Evolutionary conservation across 2,797 vertebrate genomes (phyloP).

Genomic region (Syngnathus acus): DNA sequence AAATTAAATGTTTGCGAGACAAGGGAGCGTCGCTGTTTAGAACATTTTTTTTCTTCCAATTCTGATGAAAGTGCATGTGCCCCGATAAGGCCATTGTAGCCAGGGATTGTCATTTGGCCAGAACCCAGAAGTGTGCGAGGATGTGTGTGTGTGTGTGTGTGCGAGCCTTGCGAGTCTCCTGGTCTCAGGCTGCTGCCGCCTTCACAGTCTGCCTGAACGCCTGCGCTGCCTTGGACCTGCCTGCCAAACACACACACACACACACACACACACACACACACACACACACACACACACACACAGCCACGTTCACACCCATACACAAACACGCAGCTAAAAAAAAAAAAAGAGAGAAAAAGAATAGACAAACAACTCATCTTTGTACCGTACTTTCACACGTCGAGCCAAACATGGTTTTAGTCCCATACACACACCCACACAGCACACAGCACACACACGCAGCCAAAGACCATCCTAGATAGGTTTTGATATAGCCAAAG

Average conservation of each 20-base stretch:
- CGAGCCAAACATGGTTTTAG: slow-evolving; percentile 50
- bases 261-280: slow-evolving; percentile 25
- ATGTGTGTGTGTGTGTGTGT: slow-evolving; percentile 15
- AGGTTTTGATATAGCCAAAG: slow-evolving; percentile 58
- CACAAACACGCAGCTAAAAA: slow-evolving; percentile 46
- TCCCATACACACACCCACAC: slow-evolving; percentile 50
- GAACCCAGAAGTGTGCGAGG: slow-evolving; percentile 36
- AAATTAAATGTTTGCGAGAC: slow-evolving; percentile 37
- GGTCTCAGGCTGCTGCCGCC: slow-evolving; percentile 57
- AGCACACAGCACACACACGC: slow-evolving; percentile 14
- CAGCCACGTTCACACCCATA: slow-evolving; percentile 47
- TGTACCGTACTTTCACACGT: slow-evolving; percentile 46
- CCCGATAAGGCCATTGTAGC: slow-evolving; percentile 49
- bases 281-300: slow-evolving; percentile 34
- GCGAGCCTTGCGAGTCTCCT: slow-evolving; percentile 38
- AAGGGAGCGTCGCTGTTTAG: slow-evolving; percentile 38
- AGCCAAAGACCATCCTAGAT: slow-evolving; percentile 57
- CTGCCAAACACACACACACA: slow-evolving; percentile 56
- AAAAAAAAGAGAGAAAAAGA: slow-evolving; percentile 34
- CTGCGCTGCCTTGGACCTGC: slow-evolving; percentile 52
- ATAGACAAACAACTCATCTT: slow-evolving; percentile 41
- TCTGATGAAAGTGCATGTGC: slow-evolving; percentile 46
- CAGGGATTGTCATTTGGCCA: slow-evolving; percentile 49
- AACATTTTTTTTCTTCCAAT: slow-evolving; percentile 37
- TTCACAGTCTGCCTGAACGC: slow-evolving; percentile 58